These are phyloP conservation scores for Corythornis cristatus DNA, from an alignment of 2,113 vertebrate genomes.

Conservation along the genomic window DNA sequence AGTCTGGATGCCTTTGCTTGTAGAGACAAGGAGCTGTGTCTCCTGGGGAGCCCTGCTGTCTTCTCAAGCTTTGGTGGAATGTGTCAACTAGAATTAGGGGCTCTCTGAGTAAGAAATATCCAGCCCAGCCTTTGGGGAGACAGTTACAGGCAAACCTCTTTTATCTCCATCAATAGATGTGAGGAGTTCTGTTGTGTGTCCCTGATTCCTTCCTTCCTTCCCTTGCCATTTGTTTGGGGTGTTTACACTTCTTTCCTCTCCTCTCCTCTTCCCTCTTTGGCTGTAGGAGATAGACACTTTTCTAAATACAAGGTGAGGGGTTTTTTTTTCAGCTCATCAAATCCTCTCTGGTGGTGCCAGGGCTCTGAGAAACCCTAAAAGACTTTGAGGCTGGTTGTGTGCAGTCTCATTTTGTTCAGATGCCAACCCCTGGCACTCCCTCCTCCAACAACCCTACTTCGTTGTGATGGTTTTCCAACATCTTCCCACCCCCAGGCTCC, in stretches of 20 bases:
- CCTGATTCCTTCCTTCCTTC: background rate
- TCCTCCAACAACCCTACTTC: background rate
- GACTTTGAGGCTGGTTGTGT: background rate
- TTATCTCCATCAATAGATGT: background rate
- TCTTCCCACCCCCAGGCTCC: background rate
- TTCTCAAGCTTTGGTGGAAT: background rate
- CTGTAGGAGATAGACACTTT: slow-evolving; percentile 17
- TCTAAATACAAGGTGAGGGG: slow-evolving; percentile 24
- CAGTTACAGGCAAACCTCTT: background rate
- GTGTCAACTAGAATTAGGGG: background rate
- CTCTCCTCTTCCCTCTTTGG: background rate
- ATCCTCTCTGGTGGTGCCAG: background rate
- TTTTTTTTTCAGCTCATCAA: background rate
- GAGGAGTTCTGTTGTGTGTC: background rate
- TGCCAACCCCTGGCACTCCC: background rate
- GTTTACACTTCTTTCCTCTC: background rate
- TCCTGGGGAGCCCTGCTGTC: rapidly evolving
- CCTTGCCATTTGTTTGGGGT: background rate
- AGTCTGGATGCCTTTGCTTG: background rate
- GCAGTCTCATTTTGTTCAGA: background rate
- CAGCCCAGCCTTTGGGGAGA: too few species aligned
- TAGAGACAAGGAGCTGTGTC: background rate
- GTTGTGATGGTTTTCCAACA: background rate
- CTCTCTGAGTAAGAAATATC: background rate
- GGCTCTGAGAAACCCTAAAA: background rate